These are phyloP conservation scores for Zaprionus inermis DNA, from an alignment of 1,140 invertebrate species.

Conservation along the genomic window DNA sequence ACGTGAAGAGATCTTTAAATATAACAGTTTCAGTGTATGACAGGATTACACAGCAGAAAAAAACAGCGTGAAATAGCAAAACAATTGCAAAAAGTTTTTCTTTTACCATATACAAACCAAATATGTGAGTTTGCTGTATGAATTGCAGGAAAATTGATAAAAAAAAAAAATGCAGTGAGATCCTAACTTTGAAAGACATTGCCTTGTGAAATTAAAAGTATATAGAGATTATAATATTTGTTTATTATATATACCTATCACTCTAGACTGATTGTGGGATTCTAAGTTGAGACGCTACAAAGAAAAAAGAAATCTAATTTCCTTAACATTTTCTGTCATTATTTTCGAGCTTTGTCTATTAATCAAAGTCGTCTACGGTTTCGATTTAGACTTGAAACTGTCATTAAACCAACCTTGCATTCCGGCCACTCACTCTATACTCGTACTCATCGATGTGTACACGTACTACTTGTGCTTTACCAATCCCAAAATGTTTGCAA, in stretches of 20 bases:
- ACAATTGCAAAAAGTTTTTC: not conserved
- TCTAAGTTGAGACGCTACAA: not conserved
- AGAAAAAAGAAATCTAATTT: not conserved
- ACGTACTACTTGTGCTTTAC: conserved; percentile 6
- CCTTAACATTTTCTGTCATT: not conserved
- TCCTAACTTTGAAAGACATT: not conserved
- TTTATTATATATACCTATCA: not conserved
- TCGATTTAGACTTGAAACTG: not conserved
- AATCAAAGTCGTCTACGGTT: conserved; percentile 1
- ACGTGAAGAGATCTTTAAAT: not conserved
- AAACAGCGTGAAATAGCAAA: not conserved
- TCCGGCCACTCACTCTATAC: not conserved
- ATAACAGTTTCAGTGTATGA: conserved; percentile 2
- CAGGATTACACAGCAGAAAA: conserved; percentile 38
- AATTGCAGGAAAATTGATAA: not conserved
- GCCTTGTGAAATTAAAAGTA: not conserved
- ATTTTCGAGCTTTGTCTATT: not conserved
- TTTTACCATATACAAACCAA: not conserved
- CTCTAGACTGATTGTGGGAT: not conserved
- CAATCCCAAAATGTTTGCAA: conserved; percentile 31
- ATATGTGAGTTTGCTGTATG: conserved; percentile 34
- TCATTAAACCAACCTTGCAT: conserved; percentile 21
- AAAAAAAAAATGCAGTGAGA: not conserved
- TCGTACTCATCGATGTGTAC: not conserved
- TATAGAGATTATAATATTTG: not conserved